Evolutionary conservation across 2,797 vertebrate species (phyloP).

Genomic region (Heterohyrax brucei): DNA sequence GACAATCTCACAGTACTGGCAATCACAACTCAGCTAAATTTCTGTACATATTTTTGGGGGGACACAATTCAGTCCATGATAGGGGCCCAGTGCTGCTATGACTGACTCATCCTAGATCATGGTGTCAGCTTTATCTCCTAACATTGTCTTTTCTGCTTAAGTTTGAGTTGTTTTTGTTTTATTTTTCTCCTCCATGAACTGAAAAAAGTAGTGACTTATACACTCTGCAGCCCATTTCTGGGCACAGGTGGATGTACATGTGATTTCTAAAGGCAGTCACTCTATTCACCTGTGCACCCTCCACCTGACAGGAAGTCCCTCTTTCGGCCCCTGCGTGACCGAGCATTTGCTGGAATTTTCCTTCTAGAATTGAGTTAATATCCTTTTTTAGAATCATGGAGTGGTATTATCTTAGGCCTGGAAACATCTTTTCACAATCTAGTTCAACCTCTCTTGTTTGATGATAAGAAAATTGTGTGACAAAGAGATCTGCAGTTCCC

Average conservation of each 20-base stretch:
- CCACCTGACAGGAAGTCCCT: not conserved
- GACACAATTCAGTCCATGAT: too few species aligned
- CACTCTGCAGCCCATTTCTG: too few species aligned
- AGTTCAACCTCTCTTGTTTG: conserved; percentile 9
- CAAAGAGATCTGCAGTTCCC: not conserved
- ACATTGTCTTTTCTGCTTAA: conserved; percentile 13
- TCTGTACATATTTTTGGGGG: too few species aligned
- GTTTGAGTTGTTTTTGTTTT: not conserved
- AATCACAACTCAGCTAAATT: too few species aligned
- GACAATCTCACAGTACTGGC: too few species aligned
- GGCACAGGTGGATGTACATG: not conserved
- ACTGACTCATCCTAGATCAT: not conserved
- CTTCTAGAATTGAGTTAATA: not conserved
- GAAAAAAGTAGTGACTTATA: not conserved
- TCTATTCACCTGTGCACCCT: not conserved
- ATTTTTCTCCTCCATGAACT: not conserved
- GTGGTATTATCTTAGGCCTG: not conserved
- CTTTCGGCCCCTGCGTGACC: not conserved
- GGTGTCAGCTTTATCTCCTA: not conserved
- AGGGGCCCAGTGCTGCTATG: too few species aligned
- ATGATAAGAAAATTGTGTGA: not conserved
- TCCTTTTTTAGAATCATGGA: not conserved
- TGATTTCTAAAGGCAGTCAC: not conserved
- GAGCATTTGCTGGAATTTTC: not conserved
- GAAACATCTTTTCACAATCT: not conserved